Conservation (phyloP, 2,113 vertebrate species). For the Lipophrys pholis region DNA sequence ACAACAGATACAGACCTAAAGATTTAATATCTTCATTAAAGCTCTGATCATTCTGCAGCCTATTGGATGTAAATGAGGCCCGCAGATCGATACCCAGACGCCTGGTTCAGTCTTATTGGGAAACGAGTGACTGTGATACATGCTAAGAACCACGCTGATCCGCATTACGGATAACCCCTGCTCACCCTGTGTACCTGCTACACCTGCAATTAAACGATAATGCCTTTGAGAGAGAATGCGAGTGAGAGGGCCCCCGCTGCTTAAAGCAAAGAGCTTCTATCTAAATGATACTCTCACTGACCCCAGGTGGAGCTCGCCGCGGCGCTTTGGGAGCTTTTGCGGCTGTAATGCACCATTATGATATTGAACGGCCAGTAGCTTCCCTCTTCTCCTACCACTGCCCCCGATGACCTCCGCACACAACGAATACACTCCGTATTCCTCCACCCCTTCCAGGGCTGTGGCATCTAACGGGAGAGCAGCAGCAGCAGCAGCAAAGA, state of each 20-base stretch:
- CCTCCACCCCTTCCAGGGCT: not conserved
- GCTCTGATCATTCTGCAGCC: conserved; percentile 53
- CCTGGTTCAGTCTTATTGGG: conserved; percentile 48
- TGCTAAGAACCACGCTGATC: conserved; percentile 40
- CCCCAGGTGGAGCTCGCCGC: conserved; percentile 59
- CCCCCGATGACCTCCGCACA: conserved; percentile 14
- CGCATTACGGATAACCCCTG: conserved; percentile 63
- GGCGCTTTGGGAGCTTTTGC: conserved; percentile 49
- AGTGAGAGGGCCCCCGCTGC: conserved; percentile 31
- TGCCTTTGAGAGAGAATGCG: conserved; percentile 50
- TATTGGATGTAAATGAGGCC: conserved; percentile 66
- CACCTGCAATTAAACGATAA: conserved; percentile 75
- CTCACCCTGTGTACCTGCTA: conserved; percentile 52
- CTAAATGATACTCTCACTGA: conserved; percentile 70
- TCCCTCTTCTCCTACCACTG: not conserved
- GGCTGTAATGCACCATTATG: conserved; percentile 77
- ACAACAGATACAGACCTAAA: conserved; percentile 21
- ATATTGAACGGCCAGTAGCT: conserved; percentile 62
- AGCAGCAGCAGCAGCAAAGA: not conserved
- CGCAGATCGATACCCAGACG: conserved; percentile 51
- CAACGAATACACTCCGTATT: conserved; percentile 17
- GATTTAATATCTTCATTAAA: conserved; percentile 66
- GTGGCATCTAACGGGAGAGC: conserved; percentile 28
- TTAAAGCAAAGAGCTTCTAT: conserved; percentile 69
- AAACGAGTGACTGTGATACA: conserved; percentile 50